Base-by-base conservation (phyloP, 2,113 vertebrate species). In the Ginglymostoma cirratum region DNA sequence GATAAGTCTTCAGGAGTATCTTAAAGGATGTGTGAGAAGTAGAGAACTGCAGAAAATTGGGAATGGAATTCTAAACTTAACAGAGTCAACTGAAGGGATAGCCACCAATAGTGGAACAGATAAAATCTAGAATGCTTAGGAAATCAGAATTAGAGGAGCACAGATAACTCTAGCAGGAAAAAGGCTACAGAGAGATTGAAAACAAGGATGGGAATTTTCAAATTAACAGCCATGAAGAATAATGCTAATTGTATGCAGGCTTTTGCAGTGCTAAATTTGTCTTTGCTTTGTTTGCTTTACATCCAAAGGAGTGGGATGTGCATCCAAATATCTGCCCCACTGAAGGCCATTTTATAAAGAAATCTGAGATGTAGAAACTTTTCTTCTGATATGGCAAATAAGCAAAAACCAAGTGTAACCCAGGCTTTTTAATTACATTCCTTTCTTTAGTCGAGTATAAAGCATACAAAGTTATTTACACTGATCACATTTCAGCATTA, bases 401-500 rank as follows among this genome's bases (percentile, higher is more conserved):
- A 92, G 55, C 52, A 66, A 93, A 93, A 34, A 38, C 30, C 90
- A n/a, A 38, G 38, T 67, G 19, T 30, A 93, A 93, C 61, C 15
- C 55, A 93, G 27, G 67, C 19, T 38, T 93, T 93, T 61, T 66
- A 67, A 7, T 6, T 42, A 7, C 66, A 34, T 66, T 92, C 52
- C 55, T 65, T 38, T n/a, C 61, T 92, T n/a, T 6, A 12, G 55
- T 66, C 52, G 34, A 67, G 15, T 27, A 93, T n/a, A 38, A 93
- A n/a, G 27, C 34, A 3, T 42, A 38, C 17, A 38, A n/a, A 67
- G 19, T 42, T 38, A 93, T 93, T 93, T 38, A 93, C 48, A 5
- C 87, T 61, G 87, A 90, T 30, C 87, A 90, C 61, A 90, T 90
- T 61, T 90, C 87, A 90, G 87, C 27, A 61, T 93, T 30, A 93